Evolutionary conservation across 1,140 invertebrate species (phyloP).

Genomic region (Drosophila burlai): DNA sequence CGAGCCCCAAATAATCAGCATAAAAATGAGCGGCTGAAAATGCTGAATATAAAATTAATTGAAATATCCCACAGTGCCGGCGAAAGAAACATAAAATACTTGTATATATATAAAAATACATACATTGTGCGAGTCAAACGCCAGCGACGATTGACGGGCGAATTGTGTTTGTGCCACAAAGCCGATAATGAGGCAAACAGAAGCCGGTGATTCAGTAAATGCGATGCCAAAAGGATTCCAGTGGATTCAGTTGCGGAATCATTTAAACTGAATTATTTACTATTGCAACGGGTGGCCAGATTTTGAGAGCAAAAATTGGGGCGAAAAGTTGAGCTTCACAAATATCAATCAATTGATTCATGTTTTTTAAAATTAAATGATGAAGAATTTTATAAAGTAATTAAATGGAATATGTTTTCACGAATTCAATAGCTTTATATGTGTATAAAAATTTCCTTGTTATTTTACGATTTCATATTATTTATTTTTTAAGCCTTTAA

Average conservation of each 20-base stretch:
- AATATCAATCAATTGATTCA: background rate
- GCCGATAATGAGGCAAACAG: conserved; percentile 33
- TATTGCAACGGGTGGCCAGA: background rate
- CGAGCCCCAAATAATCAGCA: conserved; percentile 73
- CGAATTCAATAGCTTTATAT: background rate
- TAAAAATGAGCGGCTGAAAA: conserved; percentile 51
- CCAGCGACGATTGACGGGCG: conserved; percentile 25
- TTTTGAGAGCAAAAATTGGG: background rate
- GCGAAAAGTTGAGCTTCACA: background rate
- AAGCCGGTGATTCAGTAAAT: conserved; percentile 18
- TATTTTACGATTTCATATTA: background rate
- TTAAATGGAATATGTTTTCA: background rate
- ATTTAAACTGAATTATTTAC: conserved; percentile 23
- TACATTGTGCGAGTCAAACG: conserved; percentile 17
- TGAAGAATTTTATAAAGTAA: background rate
- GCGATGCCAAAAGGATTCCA: conserved; percentile 12
- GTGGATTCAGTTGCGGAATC: conserved; percentile 1
- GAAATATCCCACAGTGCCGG: conserved; percentile 41
- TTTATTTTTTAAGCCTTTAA: background rate
- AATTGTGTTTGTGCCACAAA: conserved; percentile 24
- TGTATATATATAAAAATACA: background rate
- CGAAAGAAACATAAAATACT: background rate
- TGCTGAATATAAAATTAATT: conserved; percentile 50
- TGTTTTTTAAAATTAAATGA: conserved; percentile 5
- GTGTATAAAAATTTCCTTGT: background rate